Evolutionary conservation across 2,888 invertebrate species (phyloP), one percentile per base, ranked within the genome.

Genomic region (Megaustenia siamemsis): DNA sequence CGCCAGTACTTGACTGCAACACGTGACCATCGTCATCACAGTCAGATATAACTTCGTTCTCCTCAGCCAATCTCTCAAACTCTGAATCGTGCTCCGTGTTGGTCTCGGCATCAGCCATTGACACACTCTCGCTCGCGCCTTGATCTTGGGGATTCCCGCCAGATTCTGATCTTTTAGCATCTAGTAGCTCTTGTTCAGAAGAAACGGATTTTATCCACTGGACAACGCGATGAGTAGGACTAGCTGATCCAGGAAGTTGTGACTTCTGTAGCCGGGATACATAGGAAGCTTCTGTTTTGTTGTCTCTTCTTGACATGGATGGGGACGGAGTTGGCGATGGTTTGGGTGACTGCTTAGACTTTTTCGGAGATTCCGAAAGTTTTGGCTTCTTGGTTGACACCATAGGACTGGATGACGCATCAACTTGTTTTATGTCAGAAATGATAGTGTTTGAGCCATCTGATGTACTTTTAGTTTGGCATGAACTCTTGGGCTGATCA

Each of bases 191-290:
- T 68, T 88, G 88, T 69, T 91, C 91, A 24, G 86, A 76, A 21
- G 90, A 90, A 32, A 93, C 93, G 24, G 92, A 93, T 79, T 91
- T 90, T 68, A 93, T 90, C 93, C 93, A 93, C 84, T 93, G 92
- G 32, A 92, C 92, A 12, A 93, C 93, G 28, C 93, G 88, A 76
- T 90, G 91, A n/a, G 90, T 90, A 12, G 92, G 90, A 83, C 87
- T 90, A 28, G 89, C 85, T 32, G 90, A 87, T 3, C 87, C 85
- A 66, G 91, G 90, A 43, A 91, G 86, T 68, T 90, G 88, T 38
- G 89, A 86, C 66, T 90, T 90, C 66, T 87, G 88, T 35, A 90
- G 45, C 76, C 89, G 88, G 1, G 88, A 76, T 56, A 24, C 85
- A 79, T 68, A 81, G 32, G 75, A 40, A 24, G 76, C 69, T 82